phyloP scores from a whole-genome alignment of 2,113 vertebrate species.

The Rhineura floridana region DNA sequence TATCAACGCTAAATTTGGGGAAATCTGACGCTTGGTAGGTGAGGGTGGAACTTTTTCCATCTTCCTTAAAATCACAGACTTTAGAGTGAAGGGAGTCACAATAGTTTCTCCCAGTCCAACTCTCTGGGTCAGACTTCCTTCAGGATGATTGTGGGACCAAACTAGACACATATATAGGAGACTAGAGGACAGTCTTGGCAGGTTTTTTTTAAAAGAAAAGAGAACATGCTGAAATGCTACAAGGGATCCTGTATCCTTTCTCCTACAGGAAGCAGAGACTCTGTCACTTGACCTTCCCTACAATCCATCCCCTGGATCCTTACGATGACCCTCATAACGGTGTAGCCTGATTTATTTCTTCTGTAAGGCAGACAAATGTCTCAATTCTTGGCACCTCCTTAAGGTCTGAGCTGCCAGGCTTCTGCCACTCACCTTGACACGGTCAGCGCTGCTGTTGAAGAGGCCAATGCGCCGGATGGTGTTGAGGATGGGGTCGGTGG shows the following conservation, averaged over 20 bases:
- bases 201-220: too few relatives aligned
- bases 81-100: neutral
- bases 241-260: neutral
- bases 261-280: neutral
- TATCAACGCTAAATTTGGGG: neutral
- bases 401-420: neutral
- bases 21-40: neutral
- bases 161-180: too few relatives aligned
- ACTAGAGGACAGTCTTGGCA: too few relatives aligned
- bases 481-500: constrained; percentile 87
- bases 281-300: neutral
- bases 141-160: neutral
- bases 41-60: too few relatives aligned
- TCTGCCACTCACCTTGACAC: constrained; percentile 82
- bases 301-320: neutral
- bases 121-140: too few relatives aligned
- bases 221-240: too few relatives aligned
- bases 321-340: neutral
- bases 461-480: constrained; percentile 89
- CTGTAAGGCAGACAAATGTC: neutral
- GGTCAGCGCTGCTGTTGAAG: constrained; percentile 88
- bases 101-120: neutral
- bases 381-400: neutral
- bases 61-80: too few relatives aligned
- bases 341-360: neutral